These are phyloP conservation scores for Pardosa pseudoannulata DNA, from an alignment of 2,888 invertebrate species.

Conservation along the genomic window DNA sequence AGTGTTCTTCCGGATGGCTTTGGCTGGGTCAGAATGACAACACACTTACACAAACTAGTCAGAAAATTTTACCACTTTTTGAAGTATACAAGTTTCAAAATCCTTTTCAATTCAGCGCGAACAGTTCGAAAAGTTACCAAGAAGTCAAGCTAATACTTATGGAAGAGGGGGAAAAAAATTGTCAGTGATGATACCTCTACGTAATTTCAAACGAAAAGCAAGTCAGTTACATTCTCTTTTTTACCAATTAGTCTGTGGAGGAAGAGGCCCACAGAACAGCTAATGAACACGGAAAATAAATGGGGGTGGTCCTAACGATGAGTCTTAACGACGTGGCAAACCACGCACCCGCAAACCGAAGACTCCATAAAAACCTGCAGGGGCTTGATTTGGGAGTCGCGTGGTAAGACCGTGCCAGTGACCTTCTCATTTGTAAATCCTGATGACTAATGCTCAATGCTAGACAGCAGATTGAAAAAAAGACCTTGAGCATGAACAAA, in stretches of 20 bases:
- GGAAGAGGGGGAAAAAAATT: not conserved
- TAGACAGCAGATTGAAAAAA: too few relatives aligned
- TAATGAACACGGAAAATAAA: not conserved
- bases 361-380: not conserved
- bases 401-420: not conserved
- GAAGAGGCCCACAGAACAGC: not conserved
- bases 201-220: not conserved
- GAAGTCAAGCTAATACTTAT: not conserved
- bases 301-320: not conserved
- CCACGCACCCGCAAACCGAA: not conserved
- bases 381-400: constrained; percentile 4
- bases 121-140: too few relatives aligned
- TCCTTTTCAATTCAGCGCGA: too few relatives aligned
- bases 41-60: too few relatives aligned
- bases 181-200: not conserved
- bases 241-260: not conserved
- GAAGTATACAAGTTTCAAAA: too few relatives aligned
- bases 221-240: not conserved
- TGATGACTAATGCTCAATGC: too few relatives aligned
- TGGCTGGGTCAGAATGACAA: too few relatives aligned
- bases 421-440: not conserved
- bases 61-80: too few relatives aligned
- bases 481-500: too few relatives aligned
- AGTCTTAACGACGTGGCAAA: not conserved
- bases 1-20: too few relatives aligned